These are phyloP conservation scores for Mus caroli DNA, from an alignment of 2,797 vertebrate genomes.

Conservation along the genomic window DNA sequence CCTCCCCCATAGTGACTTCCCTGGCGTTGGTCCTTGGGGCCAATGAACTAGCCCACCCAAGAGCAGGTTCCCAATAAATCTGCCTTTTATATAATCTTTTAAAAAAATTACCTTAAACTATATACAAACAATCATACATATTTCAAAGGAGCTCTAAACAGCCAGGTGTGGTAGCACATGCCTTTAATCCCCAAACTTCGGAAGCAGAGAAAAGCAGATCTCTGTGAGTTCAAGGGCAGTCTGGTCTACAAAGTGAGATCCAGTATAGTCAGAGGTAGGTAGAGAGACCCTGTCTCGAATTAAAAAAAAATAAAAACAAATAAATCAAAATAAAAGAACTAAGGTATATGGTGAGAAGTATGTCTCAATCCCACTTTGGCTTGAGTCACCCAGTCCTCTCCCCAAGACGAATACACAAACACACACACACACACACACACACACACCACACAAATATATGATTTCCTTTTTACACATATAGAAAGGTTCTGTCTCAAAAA, in stretches of 20 bases:
- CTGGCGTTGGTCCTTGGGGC: not conserved
- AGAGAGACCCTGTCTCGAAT: not conserved
- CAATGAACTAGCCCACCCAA: not conserved
- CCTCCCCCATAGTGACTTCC: not conserved
- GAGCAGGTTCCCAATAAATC: not conserved
- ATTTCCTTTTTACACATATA: not conserved
- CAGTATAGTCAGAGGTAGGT: not conserved
- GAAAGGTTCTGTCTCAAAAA: not conserved
- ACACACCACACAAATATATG: not conserved
- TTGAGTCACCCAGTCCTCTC: not conserved
- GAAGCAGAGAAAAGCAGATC: not conserved
- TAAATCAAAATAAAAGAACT: not conserved
- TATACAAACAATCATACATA: constrained; percentile 49
- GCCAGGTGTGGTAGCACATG: not conserved
- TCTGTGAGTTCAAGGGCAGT: not conserved
- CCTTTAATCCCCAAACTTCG: not conserved
- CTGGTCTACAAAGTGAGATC: not conserved
- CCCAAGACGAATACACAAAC: not conserved
- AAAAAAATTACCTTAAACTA: constrained; percentile 37
- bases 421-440: too few species aligned
- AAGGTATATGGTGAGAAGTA: constrained; percentile 33
- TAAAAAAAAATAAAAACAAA: not conserved
- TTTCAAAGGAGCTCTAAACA: constrained; percentile 41
- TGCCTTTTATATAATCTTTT: not conserved
- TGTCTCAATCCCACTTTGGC: not conserved